Evolutionary conservation across 2,797 vertebrate species (phyloP), one percentile per base, ranked within the genome.

Genomic region (Simalia tracyae): DNA sequence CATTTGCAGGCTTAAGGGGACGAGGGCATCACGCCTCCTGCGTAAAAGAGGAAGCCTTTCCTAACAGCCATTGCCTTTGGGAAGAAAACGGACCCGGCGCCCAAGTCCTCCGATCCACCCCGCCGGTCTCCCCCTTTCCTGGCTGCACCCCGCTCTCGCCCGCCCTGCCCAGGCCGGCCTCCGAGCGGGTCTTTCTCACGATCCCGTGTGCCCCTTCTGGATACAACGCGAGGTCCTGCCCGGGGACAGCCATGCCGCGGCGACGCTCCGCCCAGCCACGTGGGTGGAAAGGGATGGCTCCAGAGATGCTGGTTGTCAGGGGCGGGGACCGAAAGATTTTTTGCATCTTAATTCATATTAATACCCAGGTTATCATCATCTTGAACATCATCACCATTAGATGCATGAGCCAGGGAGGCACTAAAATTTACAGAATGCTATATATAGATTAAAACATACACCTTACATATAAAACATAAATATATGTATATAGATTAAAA

Each of bases 221-320:
- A 91, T 93, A 91, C 92, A 91, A 91, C 1, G 59, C 54, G 17
- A 91, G 90, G 54, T 19, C 28, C 19, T 66, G 54, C 1, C 56
- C 68, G 15, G 2, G 42, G 5, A 22, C 26, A 36, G 57, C 42
- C 19, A 24, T 42, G 19, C 64, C 6, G 4, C 63, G 1, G 26
- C 36, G 2, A 7, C 76, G 2, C 26, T 57, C 64, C 42, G 8
- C 61, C 66, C 85, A 90, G 5, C 9, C 24, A 87, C 66, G 42
- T 31, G 50, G 7, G 17, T 68, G 28, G 28, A 31, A 31, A 9
- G 63, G 54, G 64, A 56, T 1, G 7, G 59, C 24, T 54, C 11
- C 3, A 26, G 7, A 19, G 7, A 12, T 5, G 42, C 76, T 42
- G 36, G 42, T 22, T 81, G 36, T 81, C 36, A 46, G 72, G 9